Percentiles rank a stretch among this genome's conserved stretches.
phyloP scores from a whole-genome alignment of 1,140 invertebrate species.

The Drosophila orosa region DNA sequence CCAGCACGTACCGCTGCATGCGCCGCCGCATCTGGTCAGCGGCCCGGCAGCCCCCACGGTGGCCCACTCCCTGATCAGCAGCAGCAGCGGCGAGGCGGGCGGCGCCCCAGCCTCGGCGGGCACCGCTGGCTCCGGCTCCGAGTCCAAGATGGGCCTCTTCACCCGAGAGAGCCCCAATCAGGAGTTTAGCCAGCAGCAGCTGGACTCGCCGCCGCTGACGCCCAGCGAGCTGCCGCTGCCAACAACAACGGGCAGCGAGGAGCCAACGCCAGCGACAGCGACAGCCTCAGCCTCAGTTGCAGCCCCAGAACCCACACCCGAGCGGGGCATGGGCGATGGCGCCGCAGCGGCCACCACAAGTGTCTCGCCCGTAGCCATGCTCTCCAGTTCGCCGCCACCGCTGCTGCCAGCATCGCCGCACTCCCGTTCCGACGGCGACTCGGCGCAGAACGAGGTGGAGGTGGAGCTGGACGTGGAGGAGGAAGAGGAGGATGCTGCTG shows the following conservation, averaged over 20 bases:
- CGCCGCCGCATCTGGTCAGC: slow-evolving; percentile 87
- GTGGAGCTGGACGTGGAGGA: slow-evolving; percentile 16
- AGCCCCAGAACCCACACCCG: slow-evolving; percentile 33
- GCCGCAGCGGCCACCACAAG: slow-evolving; percentile 74
- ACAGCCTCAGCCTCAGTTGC: neutral
- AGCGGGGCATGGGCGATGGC: slow-evolving; percentile 81
- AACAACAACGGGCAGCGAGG: slow-evolving; percentile 4
- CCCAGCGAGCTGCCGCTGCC: slow-evolving; percentile 31
- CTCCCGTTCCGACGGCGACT: slow-evolving; percentile 43
- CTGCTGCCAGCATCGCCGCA: slow-evolving; percentile 49
- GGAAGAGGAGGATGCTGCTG: neutral
- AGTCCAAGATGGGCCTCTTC: slow-evolving; percentile 78
- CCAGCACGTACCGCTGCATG: slow-evolving; percentile 87
- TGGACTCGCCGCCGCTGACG: slow-evolving; percentile 66
- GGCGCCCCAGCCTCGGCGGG: slow-evolving; percentile 22
- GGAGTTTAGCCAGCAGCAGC: slow-evolving; percentile 76
- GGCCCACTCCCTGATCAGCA: slow-evolving; percentile 57
- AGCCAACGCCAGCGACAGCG: slow-evolving; percentile 10
- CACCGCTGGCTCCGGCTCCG: slow-evolving; percentile 23
- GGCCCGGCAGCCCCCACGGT: slow-evolving; percentile 72
- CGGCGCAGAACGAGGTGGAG: slow-evolving; percentile 28
- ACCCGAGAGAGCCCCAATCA: slow-evolving; percentile 78
- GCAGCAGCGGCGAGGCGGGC: slow-evolving; percentile 46
- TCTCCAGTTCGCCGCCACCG: slow-evolving; percentile 77
- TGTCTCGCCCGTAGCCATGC: slow-evolving; percentile 76